Evolutionary conservation across 2,797 vertebrate genomes (phyloP), one percentile per base, ranked within the genome.

Genomic region (Austrolebias charrua): DNA sequence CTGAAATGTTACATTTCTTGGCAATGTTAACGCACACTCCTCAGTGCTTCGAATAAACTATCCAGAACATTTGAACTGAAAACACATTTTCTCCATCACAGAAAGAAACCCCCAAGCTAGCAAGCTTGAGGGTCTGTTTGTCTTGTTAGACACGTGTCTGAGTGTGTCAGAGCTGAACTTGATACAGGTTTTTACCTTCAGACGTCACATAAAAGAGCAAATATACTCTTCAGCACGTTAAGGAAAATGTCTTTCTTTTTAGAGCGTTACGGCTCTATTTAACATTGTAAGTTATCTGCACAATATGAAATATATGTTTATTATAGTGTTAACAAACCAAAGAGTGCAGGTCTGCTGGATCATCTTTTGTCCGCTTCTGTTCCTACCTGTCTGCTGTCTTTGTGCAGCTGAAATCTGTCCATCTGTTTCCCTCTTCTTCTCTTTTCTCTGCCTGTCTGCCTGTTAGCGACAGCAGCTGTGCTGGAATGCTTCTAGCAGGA

Each of bases 401-500:
- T 64, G 71, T 78, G 33, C 49, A 59, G 66, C 51, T 58, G 51
- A 35, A 20, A 72, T 78, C 72, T 53, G 29, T 71, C 74, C 61
- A 63, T 75, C 71, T 79, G 33, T 76, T 73, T 70, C 66, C 63
- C 53, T 16, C 65, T 56, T 77, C 58, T 58, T 24, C 66, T 60
- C 50, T 54, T 63, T 8, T 79, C 66, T 57, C 65, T 46, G 78
- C 71, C 76, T 77, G 75, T 73, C 71, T 84, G 76, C 76, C 81
- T 85, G 84, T 81, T 81, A 80, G 80, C 75, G 68, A 81, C 86
- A 88, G 84, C 86, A 86, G 82, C 85, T 86, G 86, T 80, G 87
- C 75, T 48, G 75, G 75, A 77, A 79, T 78, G 86, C 78, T 81
- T 85, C 78, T 63, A 77, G 77, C 73, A 80, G 83, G 83, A 89